Evolutionary conservation across 2,888 invertebrate genomes (phyloP), one percentile per base, ranked within the genome.

Genomic region (Papilio demoleus): DNA sequence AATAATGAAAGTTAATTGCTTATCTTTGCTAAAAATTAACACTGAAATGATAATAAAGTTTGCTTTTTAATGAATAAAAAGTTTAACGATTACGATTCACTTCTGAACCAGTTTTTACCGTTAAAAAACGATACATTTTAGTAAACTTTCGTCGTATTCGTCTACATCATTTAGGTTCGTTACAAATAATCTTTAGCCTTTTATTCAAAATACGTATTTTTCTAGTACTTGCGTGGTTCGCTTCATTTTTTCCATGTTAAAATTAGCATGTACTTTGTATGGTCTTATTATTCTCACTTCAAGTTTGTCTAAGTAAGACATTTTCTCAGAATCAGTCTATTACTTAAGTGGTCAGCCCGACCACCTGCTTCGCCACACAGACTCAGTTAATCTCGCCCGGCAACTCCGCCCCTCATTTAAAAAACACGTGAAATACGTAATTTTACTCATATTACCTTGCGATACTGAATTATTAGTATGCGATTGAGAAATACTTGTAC

Each of bases 341-440:
- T 50, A 61, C 50, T 67, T 47, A 31, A 67, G 50, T 61, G 31
- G 53, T 53, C 60, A 58, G 42, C n/a, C 12, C 40, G 65, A 27
- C 66, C 60, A 24, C 59, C 50, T 59, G n/a, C 42, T 19, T 9
- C 42, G 38, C 60, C 59, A 61, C 60, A 40, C 50, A 53, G 62
- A 42, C 42, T 42, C 58, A 70, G 59, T 53, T 50, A 34, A 71
- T 67, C 73, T 72, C 73, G 74, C 71, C 72, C 17, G 65, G 63
- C 70, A 47, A 70, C 71, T 56, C 70, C 71, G 69, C 70, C 72
- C 71, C 70, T 70, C 71, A 70, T 70, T 73, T 73, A 72, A 70
- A 63, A 66, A 67, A 34, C 45, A 67, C 40, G 45, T 62, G 56
- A 62, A 67, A 63, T 67, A 68, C 63, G 59, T 47, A 66, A 66